Evolutionary conservation across 2,797 vertebrate species (phyloP).

Genomic region (Coilia nasus): DNA sequence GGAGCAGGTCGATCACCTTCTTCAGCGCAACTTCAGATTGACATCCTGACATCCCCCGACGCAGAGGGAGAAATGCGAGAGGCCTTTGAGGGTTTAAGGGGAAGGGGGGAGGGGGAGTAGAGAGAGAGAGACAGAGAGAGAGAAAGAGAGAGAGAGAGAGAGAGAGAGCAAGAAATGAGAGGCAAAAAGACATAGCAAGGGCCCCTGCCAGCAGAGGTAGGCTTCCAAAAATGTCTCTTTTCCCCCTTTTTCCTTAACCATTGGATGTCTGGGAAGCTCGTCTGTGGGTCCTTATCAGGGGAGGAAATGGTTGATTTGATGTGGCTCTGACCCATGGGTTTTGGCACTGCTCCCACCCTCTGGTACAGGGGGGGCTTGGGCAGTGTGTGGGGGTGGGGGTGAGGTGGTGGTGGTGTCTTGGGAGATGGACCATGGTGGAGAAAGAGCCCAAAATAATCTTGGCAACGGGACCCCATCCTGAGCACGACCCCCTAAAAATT

Average conservation of each 20-base stretch:
- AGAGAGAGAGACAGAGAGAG: slow-evolving; percentile 29
- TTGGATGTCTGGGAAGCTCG: slow-evolving; percentile 71
- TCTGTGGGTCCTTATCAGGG: slow-evolving; percentile 65
- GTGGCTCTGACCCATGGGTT: slow-evolving; percentile 64
- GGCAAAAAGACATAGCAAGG: slow-evolving; percentile 48
- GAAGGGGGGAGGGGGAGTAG: slow-evolving; percentile 2
- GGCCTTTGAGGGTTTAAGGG: slow-evolving; percentile 29
- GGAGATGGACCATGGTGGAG: slow-evolving; percentile 42
- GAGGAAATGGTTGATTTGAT: slow-evolving; percentile 77
- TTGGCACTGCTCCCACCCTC: slow-evolving; percentile 61
- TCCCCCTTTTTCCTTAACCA: slow-evolving; percentile 54
- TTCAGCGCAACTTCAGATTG: slow-evolving; percentile 26
- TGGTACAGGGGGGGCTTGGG: slow-evolving; percentile 26
- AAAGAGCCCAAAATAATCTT: slow-evolving; percentile 36
- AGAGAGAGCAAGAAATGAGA: slow-evolving; percentile 32
- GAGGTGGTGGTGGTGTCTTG: neutral
- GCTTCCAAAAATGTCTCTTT: slow-evolving; percentile 56
- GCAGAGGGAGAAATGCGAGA: slow-evolving; percentile 44
- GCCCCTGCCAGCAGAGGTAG: slow-evolving; percentile 56
- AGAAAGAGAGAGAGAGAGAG: neutral
- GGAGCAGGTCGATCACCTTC: slow-evolving; percentile 19
- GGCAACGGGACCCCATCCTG: slow-evolving; percentile 21
- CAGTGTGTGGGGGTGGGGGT: neutral
- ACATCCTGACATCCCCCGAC: slow-evolving; percentile 31
- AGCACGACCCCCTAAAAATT: slow-evolving; percentile 39